Evolutionary conservation across 2,797 vertebrate species (phyloP).

Genomic region (Cyclopterus lumpus): DNA sequence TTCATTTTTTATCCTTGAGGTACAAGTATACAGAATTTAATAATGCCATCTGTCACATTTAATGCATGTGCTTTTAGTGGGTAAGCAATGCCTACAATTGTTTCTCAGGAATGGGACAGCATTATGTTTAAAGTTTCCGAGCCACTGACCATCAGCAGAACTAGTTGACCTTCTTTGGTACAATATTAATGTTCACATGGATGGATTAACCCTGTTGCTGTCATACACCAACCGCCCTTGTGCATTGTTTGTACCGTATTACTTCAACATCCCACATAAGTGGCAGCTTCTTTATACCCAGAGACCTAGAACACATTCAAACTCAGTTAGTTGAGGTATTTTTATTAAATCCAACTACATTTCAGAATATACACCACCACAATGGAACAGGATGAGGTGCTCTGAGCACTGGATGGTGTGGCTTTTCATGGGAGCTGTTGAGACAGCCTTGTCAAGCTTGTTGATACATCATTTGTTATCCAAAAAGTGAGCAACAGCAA

Average conservation of each 20-base stretch:
- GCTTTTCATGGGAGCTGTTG: constrained; percentile 6
- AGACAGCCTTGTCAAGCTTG: constrained; percentile 25
- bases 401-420: constrained; percentile 73
- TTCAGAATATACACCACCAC: constrained; percentile 12
- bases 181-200: constrained; percentile 21
- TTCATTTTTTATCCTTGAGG: constrained; percentile 78
- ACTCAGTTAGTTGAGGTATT: neutral
- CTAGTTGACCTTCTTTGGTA: constrained; percentile 2
- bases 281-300: neutral
- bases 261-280: neutral
- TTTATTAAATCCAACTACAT: neutral
- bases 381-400: constrained; percentile 68
- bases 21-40: constrained; percentile 77
- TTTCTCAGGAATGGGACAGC: constrained; percentile 20
- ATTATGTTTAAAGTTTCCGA: constrained; percentile 33
- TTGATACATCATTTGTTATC: constrained; percentile 47
- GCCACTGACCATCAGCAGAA: constrained; percentile 15
- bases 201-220: constrained; percentile 23
- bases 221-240: neutral
- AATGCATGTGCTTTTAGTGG: constrained; percentile 48
- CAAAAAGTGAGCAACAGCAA: constrained; percentile 25
- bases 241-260: neutral
- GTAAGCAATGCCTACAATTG: constrained; percentile 15
- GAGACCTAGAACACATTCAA: neutral
- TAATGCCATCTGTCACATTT: constrained; percentile 71